Evolutionary conservation across 2,797 vertebrate genomes (phyloP).

Genomic region (Peromyscus melanophrys): DNA sequence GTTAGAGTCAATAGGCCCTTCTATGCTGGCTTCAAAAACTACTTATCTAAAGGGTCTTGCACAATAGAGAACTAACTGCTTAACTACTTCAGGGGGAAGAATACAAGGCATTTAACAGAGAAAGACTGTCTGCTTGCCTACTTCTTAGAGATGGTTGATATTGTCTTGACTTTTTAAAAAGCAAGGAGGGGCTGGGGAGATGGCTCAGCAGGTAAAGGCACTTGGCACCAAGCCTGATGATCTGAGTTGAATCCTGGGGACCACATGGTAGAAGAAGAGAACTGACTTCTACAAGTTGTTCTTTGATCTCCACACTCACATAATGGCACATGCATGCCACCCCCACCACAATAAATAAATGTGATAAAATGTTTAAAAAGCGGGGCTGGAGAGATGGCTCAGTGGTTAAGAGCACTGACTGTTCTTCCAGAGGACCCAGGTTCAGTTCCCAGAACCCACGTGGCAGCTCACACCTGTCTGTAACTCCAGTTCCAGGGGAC

Average conservation of each 20-base stretch:
- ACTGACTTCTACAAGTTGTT: neutral
- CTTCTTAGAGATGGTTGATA: slow-evolving; percentile 27
- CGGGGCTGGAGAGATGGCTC: too few species aligned
- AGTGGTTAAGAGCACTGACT: too few species aligned
- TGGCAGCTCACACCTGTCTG: too few species aligned
- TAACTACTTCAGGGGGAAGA: slow-evolving; percentile 63
- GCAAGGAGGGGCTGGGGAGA: neutral
- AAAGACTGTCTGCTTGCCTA: slow-evolving; percentile 53
- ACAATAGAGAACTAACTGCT: slow-evolving; percentile 72
- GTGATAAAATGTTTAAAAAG: neutral
- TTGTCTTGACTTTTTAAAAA: slow-evolving; percentile 65
- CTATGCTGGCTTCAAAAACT: slow-evolving; percentile 78
- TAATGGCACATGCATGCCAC: neutral
- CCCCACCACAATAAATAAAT: neutral
- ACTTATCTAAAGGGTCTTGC: slow-evolving; percentile 77
- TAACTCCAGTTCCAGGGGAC: too few species aligned
- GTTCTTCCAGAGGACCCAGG: too few species aligned
- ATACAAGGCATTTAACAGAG: slow-evolving; percentile 63
- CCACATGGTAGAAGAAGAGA: neutral
- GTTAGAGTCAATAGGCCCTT: slow-evolving; percentile 78
- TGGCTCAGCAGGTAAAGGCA: neutral
- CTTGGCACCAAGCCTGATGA: neutral
- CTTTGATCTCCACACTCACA: neutral
- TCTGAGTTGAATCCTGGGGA: neutral
- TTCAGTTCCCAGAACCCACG: too few species aligned